Base-by-base conservation (phyloP, 2,888 invertebrate species). In the Drosophila glabriapex region DNA sequence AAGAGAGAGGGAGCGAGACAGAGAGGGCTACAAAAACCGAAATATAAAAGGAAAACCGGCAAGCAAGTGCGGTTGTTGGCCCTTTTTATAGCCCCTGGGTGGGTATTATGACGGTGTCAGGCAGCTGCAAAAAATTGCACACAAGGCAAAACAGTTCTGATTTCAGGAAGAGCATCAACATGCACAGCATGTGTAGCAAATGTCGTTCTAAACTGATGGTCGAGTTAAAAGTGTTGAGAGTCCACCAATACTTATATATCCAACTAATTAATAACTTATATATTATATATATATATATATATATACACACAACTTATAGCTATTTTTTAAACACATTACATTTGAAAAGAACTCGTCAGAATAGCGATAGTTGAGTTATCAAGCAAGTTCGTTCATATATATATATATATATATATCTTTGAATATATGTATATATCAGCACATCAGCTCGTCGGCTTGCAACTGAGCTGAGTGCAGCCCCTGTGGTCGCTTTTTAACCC, bases 31-130 rank as follows among this genome's bases (percentile, higher is more conserved):
- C 25, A 46, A 31, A 50, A 55, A 66, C 70, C 75, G 22, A 78
- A 78, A 78, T 75, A 75, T 75, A 75, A 55, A 62, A 65, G 78
- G 74, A 63, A 77, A 80, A 80, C 76, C 73, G 73, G 69, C 77
- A 76, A 54, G 63, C 59, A 67, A 78, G 73, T 79, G 84, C 85
- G 87, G 87, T 85, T 85, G 87, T 85, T 85, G 84, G 83, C 84
- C 85, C 85, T 73, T 79, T 77, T 85, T 68, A 78, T 66, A 67
- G 75, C 81, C 62, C 71, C 70, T 66, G 76, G 75, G 67, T 63
- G 75, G 65, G 62, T 66, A 78, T 78, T 78, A 75, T 71, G 78
- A 62, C 70, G 74, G 78, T 78, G 78, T 78, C 78, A 78, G 78
- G 56, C 70, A 73, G 73, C 78, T 77, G 77, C 77, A 77, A 66